These are phyloP conservation scores for Girardinichthys multiradiatus DNA, from an alignment of 2,113 vertebrate species.

Conservation along the genomic window DNA sequence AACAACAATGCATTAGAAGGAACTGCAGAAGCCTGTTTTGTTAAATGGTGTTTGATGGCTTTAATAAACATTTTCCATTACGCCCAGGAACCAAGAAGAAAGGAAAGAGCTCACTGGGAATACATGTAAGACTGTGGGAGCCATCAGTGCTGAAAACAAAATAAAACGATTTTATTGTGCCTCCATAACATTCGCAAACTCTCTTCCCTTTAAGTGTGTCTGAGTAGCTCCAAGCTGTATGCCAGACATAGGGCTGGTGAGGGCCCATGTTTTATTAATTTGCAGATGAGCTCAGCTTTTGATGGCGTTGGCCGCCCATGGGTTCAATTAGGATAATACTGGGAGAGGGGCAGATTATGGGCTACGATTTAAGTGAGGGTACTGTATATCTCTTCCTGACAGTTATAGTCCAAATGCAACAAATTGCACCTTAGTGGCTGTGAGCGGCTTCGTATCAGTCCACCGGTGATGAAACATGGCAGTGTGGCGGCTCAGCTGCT, in stretches of 20 bases:
- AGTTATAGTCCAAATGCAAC: constrained; percentile 82
- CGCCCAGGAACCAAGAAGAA: constrained; percentile 19
- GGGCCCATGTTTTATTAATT: constrained; percentile 83
- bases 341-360: constrained; percentile 80
- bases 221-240: constrained; percentile 82
- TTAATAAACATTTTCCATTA: constrained; percentile 58
- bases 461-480: constrained; percentile 65
- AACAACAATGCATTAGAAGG: background rate
- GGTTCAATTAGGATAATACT: constrained; percentile 85
- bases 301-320: constrained; percentile 77
- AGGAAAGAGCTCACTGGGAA: constrained; percentile 38
- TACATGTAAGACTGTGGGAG: constrained; percentile 40
- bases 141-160: constrained; percentile 45
- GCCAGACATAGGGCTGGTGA: constrained; percentile 68
- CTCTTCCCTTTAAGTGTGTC: constrained; percentile 62
- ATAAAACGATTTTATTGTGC: constrained; percentile 69
- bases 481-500: constrained; percentile 55
- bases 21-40: constrained; percentile 24
- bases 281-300: constrained; percentile 82
- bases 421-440: constrained; percentile 77
- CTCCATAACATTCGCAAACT: constrained; percentile 77
- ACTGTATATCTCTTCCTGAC: constrained; percentile 83
- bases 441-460: constrained; percentile 64
- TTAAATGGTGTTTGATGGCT: constrained; percentile 50
- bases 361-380: constrained; percentile 77